Evolutionary conservation across 2,797 vertebrate species (phyloP), one percentile per base, ranked within the genome.

Genomic region (Enteromius unitaeniatus): DNA sequence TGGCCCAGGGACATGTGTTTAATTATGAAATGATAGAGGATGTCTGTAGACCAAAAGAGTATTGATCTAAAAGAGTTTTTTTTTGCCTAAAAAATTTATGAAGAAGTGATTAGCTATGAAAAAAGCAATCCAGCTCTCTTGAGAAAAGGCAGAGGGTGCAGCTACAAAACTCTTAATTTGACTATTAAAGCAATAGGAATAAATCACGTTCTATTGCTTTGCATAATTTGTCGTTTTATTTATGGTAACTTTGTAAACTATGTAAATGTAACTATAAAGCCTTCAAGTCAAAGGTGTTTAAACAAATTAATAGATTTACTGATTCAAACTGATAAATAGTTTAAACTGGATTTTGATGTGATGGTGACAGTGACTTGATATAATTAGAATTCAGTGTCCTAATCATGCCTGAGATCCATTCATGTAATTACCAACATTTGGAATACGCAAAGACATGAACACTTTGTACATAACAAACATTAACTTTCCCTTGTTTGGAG

Each of bases 361-460:
- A 45, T 64, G 37, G 58, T 82, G 37, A 62, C 64, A 58, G 42
- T 23, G 69, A 42, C 62, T 42, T 84, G 49, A 37, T 21, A 60
- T 51, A 85, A 76, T 84, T 86, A 86, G 62, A 85, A 77, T 86
- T 45, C 8, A 23, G 42, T 86, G 76, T 73, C 75, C 69, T 86
- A 81, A 82, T 64, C 73, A 2, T 77, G 8, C 23, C 49, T 83
- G 67, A 79, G 72, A 55, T 42, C 15, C 69, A 87, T 81, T 69
- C 79, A 74, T 81, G 26, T 65, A 77, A 81, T 82, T 82, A 76
- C 53, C 26, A 34, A 45, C 9, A 49, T 5, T 15, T 26, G 5
- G 49, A 31, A 14, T 9, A 80, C 49, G 34, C 15, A 55, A 49
- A 34, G 11, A 28, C 3, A 5, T 34, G 11, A n/a, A 14, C 21